phyloP scores from a whole-genome alignment of 2,888 invertebrate species.

The Synergus laeviventris region DNA sequence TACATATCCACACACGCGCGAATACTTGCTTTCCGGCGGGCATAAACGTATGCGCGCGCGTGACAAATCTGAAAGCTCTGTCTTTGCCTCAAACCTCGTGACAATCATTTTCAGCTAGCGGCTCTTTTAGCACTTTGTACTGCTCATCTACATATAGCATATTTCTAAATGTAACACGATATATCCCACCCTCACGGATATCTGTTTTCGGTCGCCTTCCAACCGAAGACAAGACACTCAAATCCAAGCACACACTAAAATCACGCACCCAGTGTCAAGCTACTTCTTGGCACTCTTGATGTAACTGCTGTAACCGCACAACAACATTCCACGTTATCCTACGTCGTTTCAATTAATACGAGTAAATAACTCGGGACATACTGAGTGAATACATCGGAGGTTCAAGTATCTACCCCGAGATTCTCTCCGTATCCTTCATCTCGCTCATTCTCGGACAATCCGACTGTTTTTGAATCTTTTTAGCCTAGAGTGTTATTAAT shows the following conservation, averaged over 20 bases:
- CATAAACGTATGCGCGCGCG: constrained; percentile 40
- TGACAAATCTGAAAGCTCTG: constrained; percentile 55
- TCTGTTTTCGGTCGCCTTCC: neutral
- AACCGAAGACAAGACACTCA: neutral
- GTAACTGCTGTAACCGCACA: constrained; percentile 32
- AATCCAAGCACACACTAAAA: neutral
- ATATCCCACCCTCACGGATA: neutral
- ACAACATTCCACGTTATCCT: constrained; percentile 61
- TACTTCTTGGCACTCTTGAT: constrained; percentile 45
- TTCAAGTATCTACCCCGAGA: neutral
- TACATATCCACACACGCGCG: constrained; percentile 58
- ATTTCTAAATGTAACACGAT: constrained; percentile 32
- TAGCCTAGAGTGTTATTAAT: constrained; percentile 12
- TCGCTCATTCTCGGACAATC: constrained; percentile 53
- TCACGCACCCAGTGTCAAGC: constrained; percentile 32
- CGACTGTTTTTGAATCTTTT: constrained; percentile 29
- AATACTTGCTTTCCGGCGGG: constrained; percentile 40
- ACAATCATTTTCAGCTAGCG: constrained; percentile 70
- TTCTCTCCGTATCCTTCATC: constrained; percentile 33
- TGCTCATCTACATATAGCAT: constrained; percentile 42
- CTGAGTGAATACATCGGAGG: constrained; percentile 6
- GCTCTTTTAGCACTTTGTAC: constrained; percentile 56
- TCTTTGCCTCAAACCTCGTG: constrained; percentile 59
- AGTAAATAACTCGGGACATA: constrained; percentile 30
- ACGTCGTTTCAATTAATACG: constrained; percentile 72